Evolutionary conservation across 2,113 vertebrate genomes (phyloP), one percentile per base, ranked within the genome.

Genomic region (Neomonachus schauinslandi): DNA sequence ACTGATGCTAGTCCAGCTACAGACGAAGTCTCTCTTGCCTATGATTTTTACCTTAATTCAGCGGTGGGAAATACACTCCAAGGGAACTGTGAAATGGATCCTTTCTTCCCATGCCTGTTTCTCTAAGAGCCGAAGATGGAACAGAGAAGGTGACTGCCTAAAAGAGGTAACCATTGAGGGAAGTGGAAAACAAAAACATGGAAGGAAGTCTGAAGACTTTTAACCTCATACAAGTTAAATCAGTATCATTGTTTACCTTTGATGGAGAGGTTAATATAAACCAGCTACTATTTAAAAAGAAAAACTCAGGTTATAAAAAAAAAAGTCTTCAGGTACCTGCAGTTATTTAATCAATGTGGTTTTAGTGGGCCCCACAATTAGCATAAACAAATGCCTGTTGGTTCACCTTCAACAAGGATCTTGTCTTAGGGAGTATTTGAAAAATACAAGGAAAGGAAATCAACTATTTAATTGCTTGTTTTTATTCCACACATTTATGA

Each of bases 401-500:
- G 21, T 61, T 96, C 51, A 91, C 57, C 46, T 85, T 89, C 77
- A 74, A 5, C 28, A 74, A 94, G 65, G 39, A 80, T 33, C 71
- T 11, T 85, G 7, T 90, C 9, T 97, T 88, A 39, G 28, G 49
- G 79, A 82, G 24, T 76, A 94, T 65, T 28, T 90, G 95, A 94
- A 87, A 94, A 96, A 83, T 83, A 74, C 24, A 92, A 92, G 85
- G 33, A 91, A 97, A 88, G 89, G 86, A 95, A 95, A 87, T 53
- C 33, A 88, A 31, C 69, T 93, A 72, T 74, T 97, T 76, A 36
- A 85, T 81, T 85, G 55, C 42, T 77, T 74, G 59, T 31, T 33
- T 67, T 92, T 92, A 92, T 95, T 92, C 85, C 92, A 57, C 24
- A 36, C 67, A 71, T 65, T 89, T 93, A 72, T 77, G 72, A 95